Conservation (phyloP, 1,140 invertebrate genomes). For the Neodiprion pinetum region DNA sequence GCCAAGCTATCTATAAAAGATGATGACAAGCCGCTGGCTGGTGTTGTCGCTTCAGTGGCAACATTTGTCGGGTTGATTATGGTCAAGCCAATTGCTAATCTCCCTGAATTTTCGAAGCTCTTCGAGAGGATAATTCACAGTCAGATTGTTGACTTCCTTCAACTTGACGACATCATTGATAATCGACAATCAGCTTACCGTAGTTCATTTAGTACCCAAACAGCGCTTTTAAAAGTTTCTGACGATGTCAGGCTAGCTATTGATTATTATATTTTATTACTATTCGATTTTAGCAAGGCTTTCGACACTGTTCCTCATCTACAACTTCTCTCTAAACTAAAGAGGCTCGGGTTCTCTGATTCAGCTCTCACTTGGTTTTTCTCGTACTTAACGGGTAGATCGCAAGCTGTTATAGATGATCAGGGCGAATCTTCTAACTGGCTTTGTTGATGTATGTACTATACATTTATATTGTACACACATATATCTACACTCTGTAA, state of each 20-base stretch:
- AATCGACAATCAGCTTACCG: not conserved
- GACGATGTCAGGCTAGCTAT: not conserved
- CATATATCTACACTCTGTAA: too few species aligned
- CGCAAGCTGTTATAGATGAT: not conserved
- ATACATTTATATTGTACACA: too few species aligned
- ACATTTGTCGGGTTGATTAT: not conserved
- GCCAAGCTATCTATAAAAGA: not conserved
- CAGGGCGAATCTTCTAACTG: not conserved
- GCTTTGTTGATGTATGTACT: not conserved
- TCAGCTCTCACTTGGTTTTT: slow-evolving; percentile 1
- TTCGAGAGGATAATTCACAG: not conserved
- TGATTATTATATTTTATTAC: not conserved
- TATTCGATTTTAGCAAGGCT: not conserved
- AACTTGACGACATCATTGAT: not conserved
- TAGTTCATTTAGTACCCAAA: not conserved
- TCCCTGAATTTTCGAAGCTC: too few species aligned
- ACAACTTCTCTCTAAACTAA: not conserved
- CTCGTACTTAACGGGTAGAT: not conserved
- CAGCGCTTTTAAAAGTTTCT: not conserved
- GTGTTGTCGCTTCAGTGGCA: not conserved
- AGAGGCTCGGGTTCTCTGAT: not conserved
- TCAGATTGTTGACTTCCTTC: not conserved
- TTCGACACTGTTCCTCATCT: not conserved
- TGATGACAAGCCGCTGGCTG: not conserved
- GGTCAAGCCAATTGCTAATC: not conserved